Evolutionary conservation across 1,140 invertebrate genomes (phyloP), one percentile per base, ranked within the genome.

Genomic region (Sesamia nonagrioides): DNA sequence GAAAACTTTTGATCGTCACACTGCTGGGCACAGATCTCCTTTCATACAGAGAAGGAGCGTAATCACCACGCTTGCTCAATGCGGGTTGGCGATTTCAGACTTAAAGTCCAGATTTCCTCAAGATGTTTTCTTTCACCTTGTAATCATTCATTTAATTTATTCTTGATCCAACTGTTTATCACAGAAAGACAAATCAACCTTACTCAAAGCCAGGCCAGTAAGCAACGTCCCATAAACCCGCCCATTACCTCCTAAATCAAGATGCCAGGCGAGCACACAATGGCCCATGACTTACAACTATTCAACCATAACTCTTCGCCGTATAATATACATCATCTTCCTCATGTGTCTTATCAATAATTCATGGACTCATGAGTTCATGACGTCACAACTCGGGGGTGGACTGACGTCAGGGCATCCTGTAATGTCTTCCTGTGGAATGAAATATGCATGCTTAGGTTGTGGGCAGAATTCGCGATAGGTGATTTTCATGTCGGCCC

Each of bases 401-500:
- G 66, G 0, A 2, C 66, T 78, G 66, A 78, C 76, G 76, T 78
- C 66, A 78, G 27, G 27, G 42, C 40, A 78, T 71, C 76, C 66
- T 60, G 68, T 60, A 69, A 60, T 58, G 60, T 8, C 61, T 63
- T 77, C 61, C 61, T 42, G 73, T 76, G 45, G 13, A 5, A 68
- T 77, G 75, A 77, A 76, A 76, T 76, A 76, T 76, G 74, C 74
- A 76, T 40, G 74, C 37, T 40, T 18, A 13, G 60, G 50, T 40
- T 52, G 74, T 69, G 52, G 21, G 54, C n/a, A 71, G 48, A 35
- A 37, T 52, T 17, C 68, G 33, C 40, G 27, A 71, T 63, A 15
- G 6, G 11, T 6, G 21, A 40, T 17, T 15, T 27, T 27, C 27
- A 27, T 42, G 17, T 5, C 37, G 37, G 61, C 18, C 4, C n/a